Evolutionary conservation across 2,888 invertebrate genomes (phyloP).

Genomic region (Arge pagana): DNA sequence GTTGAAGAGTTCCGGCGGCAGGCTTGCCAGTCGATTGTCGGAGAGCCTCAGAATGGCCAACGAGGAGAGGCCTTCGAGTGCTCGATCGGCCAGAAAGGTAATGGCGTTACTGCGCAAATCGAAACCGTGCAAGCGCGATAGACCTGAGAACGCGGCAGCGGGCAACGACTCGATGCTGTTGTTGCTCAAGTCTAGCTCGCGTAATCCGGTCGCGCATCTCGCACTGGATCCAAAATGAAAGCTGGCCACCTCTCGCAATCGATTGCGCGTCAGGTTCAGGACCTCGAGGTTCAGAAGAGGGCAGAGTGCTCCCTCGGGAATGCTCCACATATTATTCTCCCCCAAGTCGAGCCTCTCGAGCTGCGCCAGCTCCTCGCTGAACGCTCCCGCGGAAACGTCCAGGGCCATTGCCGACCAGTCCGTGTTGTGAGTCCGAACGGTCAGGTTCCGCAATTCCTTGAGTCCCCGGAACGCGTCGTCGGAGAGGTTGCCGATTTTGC

Average conservation of each 20-base stretch:
- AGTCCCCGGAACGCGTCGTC: conserved; percentile 83
- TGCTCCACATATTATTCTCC: conserved; percentile 79
- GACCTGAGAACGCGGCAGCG: conserved; percentile 71
- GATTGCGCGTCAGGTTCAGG: conserved; percentile 79
- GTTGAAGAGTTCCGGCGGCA: conserved; percentile 81
- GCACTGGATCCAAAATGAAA: conserved; percentile 72
- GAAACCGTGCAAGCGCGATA: conserved; percentile 73
- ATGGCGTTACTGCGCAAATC: conserved; percentile 79
- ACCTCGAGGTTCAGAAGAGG: conserved; percentile 75
- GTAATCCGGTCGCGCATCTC: conserved; percentile 72
- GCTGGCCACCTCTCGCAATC: conserved; percentile 74
- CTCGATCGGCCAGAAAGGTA: conserved; percentile 75
- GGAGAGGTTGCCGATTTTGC: conserved; percentile 81
- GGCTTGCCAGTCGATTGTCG: conserved; percentile 77
- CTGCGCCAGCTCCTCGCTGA: conserved; percentile 73
- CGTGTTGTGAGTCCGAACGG: conserved; percentile 81
- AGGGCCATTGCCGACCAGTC: conserved; percentile 83
- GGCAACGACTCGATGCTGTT: conserved; percentile 79
- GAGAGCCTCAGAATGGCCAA: conserved; percentile 77
- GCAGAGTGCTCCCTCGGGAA: conserved; percentile 78
- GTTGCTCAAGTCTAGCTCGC: conserved; percentile 74
- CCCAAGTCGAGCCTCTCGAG: conserved; percentile 76
- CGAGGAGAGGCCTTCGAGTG: conserved; percentile 75
- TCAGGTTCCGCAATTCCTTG: conserved; percentile 76
- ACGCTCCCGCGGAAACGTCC: conserved; percentile 75